phyloP scores from a whole-genome alignment of 1,140 invertebrate genomes.

The Drosophila rhopaloa region DNA sequence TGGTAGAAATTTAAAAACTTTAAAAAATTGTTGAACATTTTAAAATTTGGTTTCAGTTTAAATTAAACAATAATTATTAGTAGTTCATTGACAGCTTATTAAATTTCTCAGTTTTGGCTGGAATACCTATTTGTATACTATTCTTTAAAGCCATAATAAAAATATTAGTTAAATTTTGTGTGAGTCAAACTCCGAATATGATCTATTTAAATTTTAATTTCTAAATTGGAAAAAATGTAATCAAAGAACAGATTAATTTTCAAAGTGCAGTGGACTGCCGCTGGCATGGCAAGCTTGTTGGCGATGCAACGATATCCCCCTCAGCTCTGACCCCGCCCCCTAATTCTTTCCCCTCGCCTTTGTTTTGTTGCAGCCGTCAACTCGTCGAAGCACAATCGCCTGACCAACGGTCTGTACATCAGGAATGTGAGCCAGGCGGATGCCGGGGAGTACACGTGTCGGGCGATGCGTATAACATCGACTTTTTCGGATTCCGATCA shows the following conservation, averaged over 20 bases:
- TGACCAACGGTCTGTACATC: conserved; percentile 85
- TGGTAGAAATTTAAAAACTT: too few relatives aligned
- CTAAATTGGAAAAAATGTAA: background rate
- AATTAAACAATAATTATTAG: too few relatives aligned
- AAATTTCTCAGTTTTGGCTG: too few relatives aligned
- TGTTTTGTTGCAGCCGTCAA: conserved; percentile 55
- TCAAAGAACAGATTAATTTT: background rate
- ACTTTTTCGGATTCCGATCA: conserved; percentile 84
- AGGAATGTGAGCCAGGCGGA: conserved; percentile 85
- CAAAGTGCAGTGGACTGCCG: background rate
- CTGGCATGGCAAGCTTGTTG: conserved; percentile 38
- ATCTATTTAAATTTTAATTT: too few relatives aligned
- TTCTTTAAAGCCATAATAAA: too few relatives aligned
- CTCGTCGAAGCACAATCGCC: conserved; percentile 81
- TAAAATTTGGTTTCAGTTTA: too few relatives aligned
- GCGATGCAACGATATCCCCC: conserved; percentile 24
- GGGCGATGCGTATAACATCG: conserved; percentile 85
- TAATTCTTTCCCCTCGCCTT: conserved; percentile 5
- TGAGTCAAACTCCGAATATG: too few relatives aligned
- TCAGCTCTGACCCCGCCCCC: background rate
- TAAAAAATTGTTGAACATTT: too few relatives aligned
- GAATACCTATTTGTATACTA: too few relatives aligned
- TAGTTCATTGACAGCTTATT: too few relatives aligned
- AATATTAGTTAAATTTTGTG: too few relatives aligned
- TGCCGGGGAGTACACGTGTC: conserved; percentile 86